phyloP scores from a whole-genome alignment of 2,888 invertebrate species.

The Leucophenga montana region DNA sequence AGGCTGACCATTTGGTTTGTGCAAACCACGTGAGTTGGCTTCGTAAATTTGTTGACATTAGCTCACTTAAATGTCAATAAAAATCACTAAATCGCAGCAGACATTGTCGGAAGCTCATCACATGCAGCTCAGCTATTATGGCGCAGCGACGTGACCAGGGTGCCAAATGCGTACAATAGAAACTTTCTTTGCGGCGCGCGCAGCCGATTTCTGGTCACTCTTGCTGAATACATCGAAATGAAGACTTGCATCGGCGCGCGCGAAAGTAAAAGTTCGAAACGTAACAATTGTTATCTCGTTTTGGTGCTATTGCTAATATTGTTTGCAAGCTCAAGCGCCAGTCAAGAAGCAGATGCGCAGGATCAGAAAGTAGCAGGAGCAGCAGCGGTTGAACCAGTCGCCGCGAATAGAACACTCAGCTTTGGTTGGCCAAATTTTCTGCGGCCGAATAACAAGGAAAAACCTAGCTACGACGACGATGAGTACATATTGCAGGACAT shows the following conservation, averaged over 20 bases:
- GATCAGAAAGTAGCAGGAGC: background rate
- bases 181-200: constrained; percentile 53
- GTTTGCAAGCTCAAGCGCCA: constrained; percentile 15
- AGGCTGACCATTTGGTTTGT: background rate
- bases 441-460: constrained; percentile 40
- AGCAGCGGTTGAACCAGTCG: background rate
- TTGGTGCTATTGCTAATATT: constrained; percentile 10
- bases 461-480: constrained; percentile 25
- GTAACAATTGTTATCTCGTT: constrained; percentile 15
- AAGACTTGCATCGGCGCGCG: constrained; percentile 22
- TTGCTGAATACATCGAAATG: constrained; percentile 47
- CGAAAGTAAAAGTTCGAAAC: constrained; percentile 49
- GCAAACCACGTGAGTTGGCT: background rate
- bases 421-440: constrained; percentile 48
- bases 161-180: constrained; percentile 30
- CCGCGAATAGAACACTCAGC: background rate
- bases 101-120: constrained; percentile 36
- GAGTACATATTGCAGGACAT: constrained; percentile 51
- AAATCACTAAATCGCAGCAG: background rate
- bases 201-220: constrained; percentile 39
- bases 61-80: background rate
- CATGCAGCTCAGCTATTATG: constrained; percentile 59
- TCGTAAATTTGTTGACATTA: background rate
- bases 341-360: background rate
- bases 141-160: constrained; percentile 47